phyloP scores from a whole-genome alignment of 30 jellyfish, hydroid and myxozoan species.

The Hydractinia echinata region DNA sequence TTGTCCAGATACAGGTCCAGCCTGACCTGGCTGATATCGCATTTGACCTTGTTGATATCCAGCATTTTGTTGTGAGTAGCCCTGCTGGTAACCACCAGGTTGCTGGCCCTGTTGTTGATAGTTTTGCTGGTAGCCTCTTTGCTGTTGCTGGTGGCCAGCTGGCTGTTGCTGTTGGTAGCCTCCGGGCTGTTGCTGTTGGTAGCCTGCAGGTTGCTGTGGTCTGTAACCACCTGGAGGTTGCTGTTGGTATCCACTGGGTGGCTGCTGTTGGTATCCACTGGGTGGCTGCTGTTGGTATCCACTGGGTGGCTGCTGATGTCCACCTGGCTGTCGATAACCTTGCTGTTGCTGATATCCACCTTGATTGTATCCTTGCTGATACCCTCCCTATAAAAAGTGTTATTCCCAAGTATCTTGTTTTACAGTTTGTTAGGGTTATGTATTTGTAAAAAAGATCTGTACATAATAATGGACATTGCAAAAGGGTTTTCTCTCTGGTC shows the following conservation, averaged over 20 bases:
- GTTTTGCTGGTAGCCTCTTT: conserved; percentile 51
- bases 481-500: no score
- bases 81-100: conserved; percentile 43
- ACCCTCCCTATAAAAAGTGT: no score
- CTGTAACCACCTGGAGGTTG: conserved; percentile 37
- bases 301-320: conserved; percentile 16
- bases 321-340: conserved; percentile 30
- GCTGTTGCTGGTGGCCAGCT: conserved; percentile 21
- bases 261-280: conserved; percentile 31
- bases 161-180: conserved; percentile 52
- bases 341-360: conserved; percentile 10
- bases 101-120: conserved; percentile 10
- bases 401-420: no score
- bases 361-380: background rate
- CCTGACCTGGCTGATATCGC: conserved; percentile 41
- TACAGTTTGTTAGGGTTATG: no score
- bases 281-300: conserved; percentile 36
- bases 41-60: conserved; percentile 22
- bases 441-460: no score
- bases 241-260: conserved; percentile 34
- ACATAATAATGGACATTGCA: no score
- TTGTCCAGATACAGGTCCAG: conserved; percentile 44
- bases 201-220: conserved; percentile 32
- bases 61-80: conserved; percentile 27
- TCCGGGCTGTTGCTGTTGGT: conserved; percentile 21